These are phyloP conservation scores for Acanthurus lineatus DNA, from an alignment of 2,797 vertebrate genomes.

Conservation along the genomic window DNA sequence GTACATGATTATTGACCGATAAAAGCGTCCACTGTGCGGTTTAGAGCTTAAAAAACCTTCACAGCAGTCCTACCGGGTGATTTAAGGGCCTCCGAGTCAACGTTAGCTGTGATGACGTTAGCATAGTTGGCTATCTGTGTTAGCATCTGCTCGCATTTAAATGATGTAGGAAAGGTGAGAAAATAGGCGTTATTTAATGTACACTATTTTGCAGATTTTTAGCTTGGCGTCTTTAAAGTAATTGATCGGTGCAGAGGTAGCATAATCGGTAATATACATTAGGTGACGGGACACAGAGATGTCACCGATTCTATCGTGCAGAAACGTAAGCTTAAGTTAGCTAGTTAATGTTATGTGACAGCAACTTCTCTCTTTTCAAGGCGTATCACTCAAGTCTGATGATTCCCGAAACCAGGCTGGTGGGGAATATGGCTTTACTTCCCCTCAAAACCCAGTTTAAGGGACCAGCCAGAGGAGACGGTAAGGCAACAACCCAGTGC, in stretches of 20 bases:
- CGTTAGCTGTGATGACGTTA: slow-evolving; percentile 46
- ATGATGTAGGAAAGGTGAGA: background rate
- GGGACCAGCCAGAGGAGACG: slow-evolving; percentile 94
- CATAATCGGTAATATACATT: no score
- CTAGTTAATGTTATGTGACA: background rate
- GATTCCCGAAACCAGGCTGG: slow-evolving; percentile 90
- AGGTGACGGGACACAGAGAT: background rate
- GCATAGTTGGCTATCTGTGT: slow-evolving; percentile 52
- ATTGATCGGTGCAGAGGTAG: no score
- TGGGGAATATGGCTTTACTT: slow-evolving; percentile 97
- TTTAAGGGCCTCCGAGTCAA: slow-evolving; percentile 2
- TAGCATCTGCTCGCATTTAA: slow-evolving; percentile 29
- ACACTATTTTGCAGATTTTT: background rate
- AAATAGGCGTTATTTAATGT: rapidly evolving
- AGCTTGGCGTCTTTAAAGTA: rapidly evolving
- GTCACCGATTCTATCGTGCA: background rate
- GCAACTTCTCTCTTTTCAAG: slow-evolving; percentile 71
- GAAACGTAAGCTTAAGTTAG: background rate
- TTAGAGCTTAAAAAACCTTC: background rate
- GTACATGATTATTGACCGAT: rapidly evolving
- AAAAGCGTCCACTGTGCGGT: rapidly evolving
- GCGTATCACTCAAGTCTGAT: slow-evolving; percentile 96
- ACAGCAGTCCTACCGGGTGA: rapidly evolving
- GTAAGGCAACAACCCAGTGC: slow-evolving; percentile 34
- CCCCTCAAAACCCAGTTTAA: slow-evolving; percentile 97